A percentile compares a stretch with the other conserved stretches of the same genome.
Evolutionary conservation across 2,888 invertebrate genomes (phyloP).

Genomic region (Lepidonotus clava): DNA sequence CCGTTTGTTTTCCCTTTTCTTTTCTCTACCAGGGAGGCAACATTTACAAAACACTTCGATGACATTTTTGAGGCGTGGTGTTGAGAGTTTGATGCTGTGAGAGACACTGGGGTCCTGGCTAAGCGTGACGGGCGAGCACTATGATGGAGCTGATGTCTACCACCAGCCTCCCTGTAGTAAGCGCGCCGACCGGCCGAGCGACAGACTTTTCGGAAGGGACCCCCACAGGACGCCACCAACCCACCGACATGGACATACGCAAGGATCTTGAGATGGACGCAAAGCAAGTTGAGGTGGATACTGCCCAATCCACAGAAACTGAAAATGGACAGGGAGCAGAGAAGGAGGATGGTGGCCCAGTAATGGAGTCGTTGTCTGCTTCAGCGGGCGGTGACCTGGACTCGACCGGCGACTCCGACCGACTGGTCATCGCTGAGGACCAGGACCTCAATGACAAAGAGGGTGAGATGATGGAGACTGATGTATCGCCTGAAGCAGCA

Average conservation of each 20-base stretch:
- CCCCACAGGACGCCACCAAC: too few species aligned
- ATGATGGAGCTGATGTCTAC: neutral
- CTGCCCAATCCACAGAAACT: neutral
- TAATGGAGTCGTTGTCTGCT: neutral
- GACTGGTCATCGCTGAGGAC: conserved; percentile 48
- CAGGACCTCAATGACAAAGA: neutral
- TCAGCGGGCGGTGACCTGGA: conserved; percentile 15
- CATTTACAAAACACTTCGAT: neutral
- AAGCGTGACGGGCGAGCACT: too few species aligned
- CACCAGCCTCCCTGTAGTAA: too few species aligned
- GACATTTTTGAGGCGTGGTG: neutral
- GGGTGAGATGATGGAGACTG: too few species aligned
- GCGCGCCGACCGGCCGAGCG: neutral
- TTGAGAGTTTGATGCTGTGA: neutral
- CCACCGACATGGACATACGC: neutral
- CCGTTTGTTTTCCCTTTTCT: neutral
- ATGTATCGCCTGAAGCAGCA: too few species aligned
- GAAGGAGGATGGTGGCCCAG: neutral
- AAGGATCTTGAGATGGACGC: neutral
- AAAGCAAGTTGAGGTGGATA: neutral
- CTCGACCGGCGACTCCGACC: conserved; percentile 32
- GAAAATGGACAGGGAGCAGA: neutral
- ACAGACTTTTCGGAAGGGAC: conserved; percentile 7
- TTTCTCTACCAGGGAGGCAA: neutral
- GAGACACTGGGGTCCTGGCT: neutral